A percentile compares a stretch with the other conserved stretches of the same genome.
These are phyloP conservation scores for Clarias batrachus DNA, from an alignment of 2,113 vertebrate species.

Conservation along the genomic window DNA sequence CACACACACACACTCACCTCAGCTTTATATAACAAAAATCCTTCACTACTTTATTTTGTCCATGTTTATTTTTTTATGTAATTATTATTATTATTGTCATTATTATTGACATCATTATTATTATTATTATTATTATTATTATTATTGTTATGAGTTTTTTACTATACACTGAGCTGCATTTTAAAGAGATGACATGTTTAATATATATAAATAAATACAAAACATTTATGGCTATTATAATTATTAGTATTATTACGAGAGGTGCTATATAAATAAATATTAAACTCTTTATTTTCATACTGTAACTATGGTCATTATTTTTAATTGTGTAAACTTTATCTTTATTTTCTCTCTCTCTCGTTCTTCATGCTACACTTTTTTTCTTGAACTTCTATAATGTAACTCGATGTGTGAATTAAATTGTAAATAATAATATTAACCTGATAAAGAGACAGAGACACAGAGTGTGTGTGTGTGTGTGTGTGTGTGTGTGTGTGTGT, in stretches of 20 bases:
- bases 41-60: too few species aligned
- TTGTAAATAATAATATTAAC: background rate
- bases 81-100: too few species aligned
- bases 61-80: too few species aligned
- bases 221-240: background rate
- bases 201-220: background rate
- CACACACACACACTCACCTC: too few species aligned
- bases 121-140: background rate
- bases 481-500: background rate
- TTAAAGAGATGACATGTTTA: background rate
- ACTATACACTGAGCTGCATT: background rate
- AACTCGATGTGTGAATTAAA: background rate
- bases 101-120: background rate
- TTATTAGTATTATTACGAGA: background rate
- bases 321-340: background rate
- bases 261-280: too few species aligned
- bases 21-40: too few species aligned
- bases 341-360: background rate
- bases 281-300: too few species aligned
- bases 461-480: background rate
- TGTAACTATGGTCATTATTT: background rate
- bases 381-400: background rate
- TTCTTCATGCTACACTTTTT: background rate
- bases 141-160: background rate
- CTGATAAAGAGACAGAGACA: background rate